Evolutionary conservation across 2,797 vertebrate species (phyloP), one percentile per base, ranked within the genome.

Genomic region (Phaenicophaeus curvirostris): DNA sequence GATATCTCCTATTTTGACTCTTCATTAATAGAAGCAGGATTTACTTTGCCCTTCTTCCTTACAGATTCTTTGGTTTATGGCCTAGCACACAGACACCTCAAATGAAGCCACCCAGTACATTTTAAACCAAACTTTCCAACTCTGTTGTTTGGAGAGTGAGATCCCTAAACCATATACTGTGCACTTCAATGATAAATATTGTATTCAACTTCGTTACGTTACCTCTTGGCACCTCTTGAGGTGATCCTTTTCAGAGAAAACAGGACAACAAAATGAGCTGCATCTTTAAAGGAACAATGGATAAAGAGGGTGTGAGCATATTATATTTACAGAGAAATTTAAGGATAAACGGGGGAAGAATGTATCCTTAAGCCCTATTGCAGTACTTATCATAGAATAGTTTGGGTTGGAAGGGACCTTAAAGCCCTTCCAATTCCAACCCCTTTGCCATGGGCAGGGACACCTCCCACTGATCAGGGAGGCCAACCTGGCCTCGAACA

Each of bases 151-250:
- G 42, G 9, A 58, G 25, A 72, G 5, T 7, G 31, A 10, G 13
- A 51, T 55, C 35, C 37, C 42, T 66, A 51, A 66, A 71, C 58
- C 15, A 15, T 39, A 13, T 1, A 24, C 9, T 21, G 1, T 17
- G 30, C 18, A 15, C 1, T 3, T 42, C 27, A 18, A 0, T 2
- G 3, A 21, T 30, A 62, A 31, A 27, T 55, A 30, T 0, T 42
- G 15, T 42, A 51, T 72, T 31, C 10, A 5, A 0, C 28, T 5
- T 30, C 35, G 72, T 79, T 48, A 16, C 4, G 2, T 54, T 50
- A 21, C 27, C 33, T 71, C 23, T 37, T 41, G 37, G 30, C 6
- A 14, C 15, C 31, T 80, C 39, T n/a, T 41, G 41, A 73, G 25
- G 16, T 27, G 9, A 44, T 59, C 25, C 71, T 63, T 7, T 15